phyloP scores from a whole-genome alignment of 2,113 vertebrate genomes.

The Grammomys dolichurus region DNA sequence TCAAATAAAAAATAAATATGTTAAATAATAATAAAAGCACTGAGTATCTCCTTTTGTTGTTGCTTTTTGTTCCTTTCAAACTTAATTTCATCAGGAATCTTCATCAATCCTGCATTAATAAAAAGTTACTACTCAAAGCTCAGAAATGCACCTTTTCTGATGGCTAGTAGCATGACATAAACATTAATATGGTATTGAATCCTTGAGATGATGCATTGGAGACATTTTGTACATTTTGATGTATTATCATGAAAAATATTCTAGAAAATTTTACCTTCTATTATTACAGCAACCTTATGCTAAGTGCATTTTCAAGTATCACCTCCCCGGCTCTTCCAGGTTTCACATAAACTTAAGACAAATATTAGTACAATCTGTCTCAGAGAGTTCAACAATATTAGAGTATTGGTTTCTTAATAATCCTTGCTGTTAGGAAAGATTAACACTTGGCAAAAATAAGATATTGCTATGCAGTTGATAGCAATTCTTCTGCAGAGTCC shows the following conservation, averaged over 20 bases:
- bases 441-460: background rate
- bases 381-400: background rate
- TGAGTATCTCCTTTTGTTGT: background rate
- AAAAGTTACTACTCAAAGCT: conserved; percentile 4
- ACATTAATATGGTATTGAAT: conserved; percentile 3
- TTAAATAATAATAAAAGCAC: background rate
- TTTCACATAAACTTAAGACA: background rate
- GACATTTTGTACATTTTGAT: background rate
- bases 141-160: background rate
- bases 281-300: background rate
- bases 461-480: background rate
- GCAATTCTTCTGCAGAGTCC: background rate
- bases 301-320: conserved; percentile 22
- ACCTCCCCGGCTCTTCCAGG: background rate
- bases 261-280: conserved; percentile 16
- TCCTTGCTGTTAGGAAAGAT: conserved; percentile 12
- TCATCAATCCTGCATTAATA: conserved; percentile 4
- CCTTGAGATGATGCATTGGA: background rate
- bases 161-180: background rate
- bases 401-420: conserved; percentile 12
- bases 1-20: conserved; percentile 34
- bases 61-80: background rate
- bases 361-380: background rate
- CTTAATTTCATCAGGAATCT: background rate
- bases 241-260: conserved; percentile 14